These are phyloP conservation scores for Musca domestica DNA, from an alignment of 1,140 invertebrate species.

Conservation along the genomic window DNA sequence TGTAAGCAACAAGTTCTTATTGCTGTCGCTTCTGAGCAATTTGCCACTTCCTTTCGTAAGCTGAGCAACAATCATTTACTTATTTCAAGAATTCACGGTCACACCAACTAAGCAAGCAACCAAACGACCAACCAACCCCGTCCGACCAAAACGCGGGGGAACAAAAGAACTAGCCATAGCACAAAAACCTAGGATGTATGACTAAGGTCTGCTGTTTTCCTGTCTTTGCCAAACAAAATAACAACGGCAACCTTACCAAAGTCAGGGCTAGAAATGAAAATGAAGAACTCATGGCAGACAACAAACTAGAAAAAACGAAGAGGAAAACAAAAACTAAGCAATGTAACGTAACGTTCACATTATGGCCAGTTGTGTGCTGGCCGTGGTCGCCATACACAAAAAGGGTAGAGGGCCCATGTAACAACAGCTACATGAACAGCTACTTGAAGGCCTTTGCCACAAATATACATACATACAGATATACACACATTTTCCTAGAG, in stretches of 20 bases:
- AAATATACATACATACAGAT: too few relatives aligned
- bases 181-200: too few relatives aligned
- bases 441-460: background rate
- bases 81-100: constrained; percentile 17
- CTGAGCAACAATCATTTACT: constrained; percentile 8
- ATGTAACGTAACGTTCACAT: too few relatives aligned
- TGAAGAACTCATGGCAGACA: constrained; percentile 4
- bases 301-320: background rate
- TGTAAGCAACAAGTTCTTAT: too few relatives aligned
- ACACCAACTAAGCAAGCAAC: background rate
- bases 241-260: background rate
- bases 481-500: too few relatives aligned
- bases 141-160: too few relatives aligned
- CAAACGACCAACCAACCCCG: too few relatives aligned
- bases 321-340: constrained; percentile 14
- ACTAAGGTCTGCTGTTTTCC: constrained; percentile 1
- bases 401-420: constrained; percentile 6
- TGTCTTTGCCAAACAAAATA: constrained; percentile 2
- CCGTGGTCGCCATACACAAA: background rate
- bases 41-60: constrained; percentile 21
- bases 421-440: background rate
- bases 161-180: background rate
- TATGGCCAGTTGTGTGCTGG: too few relatives aligned
- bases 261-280: constrained; percentile 12
- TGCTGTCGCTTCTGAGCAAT: background rate